Percentiles rank a stretch among this genome's conserved stretches.
These are phyloP conservation scores for Hypena proboscidalis DNA, from an alignment of 2,888 invertebrate species.

Conservation along the genomic window DNA sequence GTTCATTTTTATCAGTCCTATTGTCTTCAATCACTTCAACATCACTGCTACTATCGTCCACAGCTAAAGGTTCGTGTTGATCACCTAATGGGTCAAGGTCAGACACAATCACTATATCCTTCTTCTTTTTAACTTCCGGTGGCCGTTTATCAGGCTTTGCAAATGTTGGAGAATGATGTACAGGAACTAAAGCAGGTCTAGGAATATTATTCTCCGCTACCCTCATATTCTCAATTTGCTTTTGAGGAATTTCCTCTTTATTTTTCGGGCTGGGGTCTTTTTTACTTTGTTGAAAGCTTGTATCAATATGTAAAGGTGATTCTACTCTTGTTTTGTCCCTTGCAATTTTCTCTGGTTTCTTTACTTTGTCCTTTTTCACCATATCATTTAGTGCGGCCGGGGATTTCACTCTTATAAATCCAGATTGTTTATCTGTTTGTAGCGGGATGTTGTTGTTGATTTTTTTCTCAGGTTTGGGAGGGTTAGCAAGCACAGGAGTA, in stretches of 20 bases:
- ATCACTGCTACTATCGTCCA: conserved; percentile 82
- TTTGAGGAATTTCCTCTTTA: conserved; percentile 66
- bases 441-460: conserved; percentile 33
- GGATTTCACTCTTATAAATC: conserved; percentile 73
- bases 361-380: conserved; percentile 61
- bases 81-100: conserved; percentile 73
- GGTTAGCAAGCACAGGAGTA: conserved; percentile 65
- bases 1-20: conserved; percentile 62
- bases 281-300: conserved; percentile 59
- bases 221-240: conserved; percentile 70
- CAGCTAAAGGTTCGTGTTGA: conserved; percentile 60
- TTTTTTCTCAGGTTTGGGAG: conserved; percentile 55
- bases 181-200: conserved; percentile 67
- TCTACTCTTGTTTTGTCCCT: conserved; percentile 57
- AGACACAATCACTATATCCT: conserved; percentile 71
- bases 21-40: conserved; percentile 75
- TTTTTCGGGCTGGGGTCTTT: conserved; percentile 65
- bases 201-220: conserved; percentile 74
- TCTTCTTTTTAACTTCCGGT: conserved; percentile 74
- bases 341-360: conserved; percentile 53
- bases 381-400: conserved; percentile 78
- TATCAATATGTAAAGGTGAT: conserved; percentile 68
- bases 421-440: conserved; percentile 51
- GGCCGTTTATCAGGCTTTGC: conserved; percentile 76
- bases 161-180: conserved; percentile 75